phyloP scores from a whole-genome alignment of 1,140 invertebrate genomes.

The Drosophila auraria region DNA sequence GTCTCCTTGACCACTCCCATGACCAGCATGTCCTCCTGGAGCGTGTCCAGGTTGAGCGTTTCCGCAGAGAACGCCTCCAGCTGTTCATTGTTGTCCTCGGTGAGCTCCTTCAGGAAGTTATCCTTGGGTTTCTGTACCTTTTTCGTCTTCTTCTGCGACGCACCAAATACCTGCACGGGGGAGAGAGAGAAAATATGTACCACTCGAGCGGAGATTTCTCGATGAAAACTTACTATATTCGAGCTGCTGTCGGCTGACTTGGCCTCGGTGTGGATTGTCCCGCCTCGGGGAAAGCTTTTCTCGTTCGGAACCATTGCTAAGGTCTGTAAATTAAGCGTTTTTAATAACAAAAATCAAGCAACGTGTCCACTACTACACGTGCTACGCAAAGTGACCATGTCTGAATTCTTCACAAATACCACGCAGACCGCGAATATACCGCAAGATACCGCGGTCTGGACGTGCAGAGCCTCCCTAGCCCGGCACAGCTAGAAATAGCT shows the following conservation, averaged over 20 bases:
- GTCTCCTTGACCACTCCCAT: constrained; percentile 76
- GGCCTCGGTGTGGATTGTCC: constrained; percentile 43
- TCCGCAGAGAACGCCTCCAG: constrained; percentile 75
- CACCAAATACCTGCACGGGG: constrained; percentile 72
- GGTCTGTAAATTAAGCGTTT: constrained; percentile 29
- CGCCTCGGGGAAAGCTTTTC: constrained; percentile 83
- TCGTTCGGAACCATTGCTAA: constrained; percentile 57
- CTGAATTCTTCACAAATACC: neutral
- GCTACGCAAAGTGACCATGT: constrained; percentile 21
- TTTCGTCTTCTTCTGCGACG: constrained; percentile 72
- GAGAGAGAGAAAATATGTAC: neutral
- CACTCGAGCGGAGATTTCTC: neutral
- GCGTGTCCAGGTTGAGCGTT: constrained; percentile 69
- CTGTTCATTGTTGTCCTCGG: constrained; percentile 47
- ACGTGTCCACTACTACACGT: constrained; percentile 62
- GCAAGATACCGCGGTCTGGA: neutral
- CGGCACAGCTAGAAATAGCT: constrained; percentile 35
- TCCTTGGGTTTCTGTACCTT: constrained; percentile 65
- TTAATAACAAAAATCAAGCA: constrained; percentile 46
- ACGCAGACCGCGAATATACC: neutral
- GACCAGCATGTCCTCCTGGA: constrained; percentile 80
- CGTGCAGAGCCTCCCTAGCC: constrained; percentile 33
- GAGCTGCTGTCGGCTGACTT: constrained; percentile 38
- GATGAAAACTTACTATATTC: constrained; percentile 65
- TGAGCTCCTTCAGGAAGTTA: constrained; percentile 9